These are phyloP conservation scores for Peromyscus californicus DNA, from an alignment of 2,113 vertebrate species.

Conservation along the genomic window DNA sequence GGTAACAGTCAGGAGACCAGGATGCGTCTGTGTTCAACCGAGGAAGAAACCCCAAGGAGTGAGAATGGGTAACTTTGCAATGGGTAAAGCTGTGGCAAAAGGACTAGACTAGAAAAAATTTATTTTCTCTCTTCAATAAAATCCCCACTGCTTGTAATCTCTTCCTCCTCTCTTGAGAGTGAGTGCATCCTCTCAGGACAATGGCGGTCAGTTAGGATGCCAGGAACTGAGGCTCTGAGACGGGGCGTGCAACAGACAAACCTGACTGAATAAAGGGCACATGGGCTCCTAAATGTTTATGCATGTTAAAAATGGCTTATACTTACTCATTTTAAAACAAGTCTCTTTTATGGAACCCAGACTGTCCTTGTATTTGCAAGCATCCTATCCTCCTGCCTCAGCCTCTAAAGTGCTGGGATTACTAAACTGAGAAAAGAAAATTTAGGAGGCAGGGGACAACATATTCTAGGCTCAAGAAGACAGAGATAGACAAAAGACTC, in stretches of 20 bases:
- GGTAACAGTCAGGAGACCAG: neutral
- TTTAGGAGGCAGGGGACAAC: neutral
- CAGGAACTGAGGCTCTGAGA: neutral
- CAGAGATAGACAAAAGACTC: neutral
- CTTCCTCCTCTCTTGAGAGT: neutral
- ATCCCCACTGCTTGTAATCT: neutral
- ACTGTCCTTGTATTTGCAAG: neutral
- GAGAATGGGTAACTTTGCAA: neutral
- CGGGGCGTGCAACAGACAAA: neutral
- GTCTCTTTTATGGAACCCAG: neutral
- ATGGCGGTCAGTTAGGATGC: neutral
- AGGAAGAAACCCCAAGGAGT: neutral
- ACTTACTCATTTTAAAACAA: neutral
- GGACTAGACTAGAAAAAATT: neutral
- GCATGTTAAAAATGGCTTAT: neutral
- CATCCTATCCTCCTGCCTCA: neutral
- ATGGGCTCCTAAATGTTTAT: neutral
- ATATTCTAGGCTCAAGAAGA: neutral
- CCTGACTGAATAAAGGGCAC: neutral
- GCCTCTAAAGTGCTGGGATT: neutral
- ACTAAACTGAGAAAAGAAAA: neutral
- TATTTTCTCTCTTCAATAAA: conserved; percentile 31
- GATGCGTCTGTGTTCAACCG: neutral
- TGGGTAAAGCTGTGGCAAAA: neutral
- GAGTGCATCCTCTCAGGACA: neutral